Percentiles rank a stretch among this genome's conserved stretches.
These are phyloP conservation scores for Achatina immaculata DNA, from an alignment of 1,140 invertebrate genomes.

Conservation along the genomic window DNA sequence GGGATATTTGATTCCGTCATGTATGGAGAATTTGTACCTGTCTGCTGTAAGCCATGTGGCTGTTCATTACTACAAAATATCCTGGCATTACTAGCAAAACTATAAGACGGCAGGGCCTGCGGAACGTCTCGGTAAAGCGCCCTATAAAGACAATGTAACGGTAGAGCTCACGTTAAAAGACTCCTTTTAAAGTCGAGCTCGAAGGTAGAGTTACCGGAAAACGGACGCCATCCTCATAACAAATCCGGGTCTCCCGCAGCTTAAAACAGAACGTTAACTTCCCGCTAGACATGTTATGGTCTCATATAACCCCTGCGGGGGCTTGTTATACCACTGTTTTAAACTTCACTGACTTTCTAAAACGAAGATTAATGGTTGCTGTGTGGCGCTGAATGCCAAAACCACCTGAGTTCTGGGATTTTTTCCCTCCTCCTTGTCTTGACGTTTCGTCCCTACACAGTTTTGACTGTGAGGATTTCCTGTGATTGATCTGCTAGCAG, in stretches of 20 bases:
- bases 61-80: neutral
- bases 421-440: neutral
- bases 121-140: neutral
- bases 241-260: neutral
- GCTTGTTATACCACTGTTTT: neutral
- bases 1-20: neutral
- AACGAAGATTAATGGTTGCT: neutral
- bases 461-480: too few species aligned
- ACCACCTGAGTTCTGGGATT: neutral
- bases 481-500: too few species aligned
- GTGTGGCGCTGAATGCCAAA: neutral
- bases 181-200: neutral
- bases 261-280: neutral
- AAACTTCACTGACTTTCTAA: neutral
- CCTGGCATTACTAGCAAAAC: too few species aligned
- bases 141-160: neutral
- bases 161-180: neutral
- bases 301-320: neutral
- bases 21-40: neutral
- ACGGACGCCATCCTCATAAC: neutral
- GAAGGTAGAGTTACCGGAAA: neutral
- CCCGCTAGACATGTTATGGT: neutral
- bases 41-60: neutral
- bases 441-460: too few species aligned
- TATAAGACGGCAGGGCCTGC: neutral